A percentile compares a stretch with the other conserved stretches of the same genome.
Conservation (phyloP, 1,140 invertebrate species). For the Monomorium pharaonis region DNA sequence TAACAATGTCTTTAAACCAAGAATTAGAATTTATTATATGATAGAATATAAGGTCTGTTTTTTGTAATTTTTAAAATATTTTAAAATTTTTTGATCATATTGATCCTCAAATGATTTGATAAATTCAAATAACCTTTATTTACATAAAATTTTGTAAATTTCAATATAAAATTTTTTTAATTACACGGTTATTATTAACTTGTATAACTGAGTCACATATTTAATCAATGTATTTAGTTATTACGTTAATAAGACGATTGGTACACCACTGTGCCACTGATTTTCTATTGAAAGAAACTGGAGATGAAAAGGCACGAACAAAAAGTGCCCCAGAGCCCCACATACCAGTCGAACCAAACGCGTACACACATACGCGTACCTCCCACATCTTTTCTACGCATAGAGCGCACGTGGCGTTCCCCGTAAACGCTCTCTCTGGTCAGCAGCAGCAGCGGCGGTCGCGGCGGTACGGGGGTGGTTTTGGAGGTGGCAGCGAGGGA, state of each 20-base stretch:
- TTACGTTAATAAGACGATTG: neutral
- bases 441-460: slow-evolving; percentile 44
- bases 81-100: too few species aligned
- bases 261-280: neutral
- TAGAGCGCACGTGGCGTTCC: slow-evolving; percentile 79
- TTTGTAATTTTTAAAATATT: too few species aligned
- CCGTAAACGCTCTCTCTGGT: slow-evolving; percentile 70
- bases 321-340: slow-evolving; percentile 81
- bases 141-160: neutral
- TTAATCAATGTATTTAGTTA: neutral
- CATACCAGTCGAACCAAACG: slow-evolving; percentile 73
- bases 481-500: slow-evolving; percentile 19
- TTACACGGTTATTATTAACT: neutral
- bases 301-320: slow-evolving; percentile 20
- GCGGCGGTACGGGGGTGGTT: slow-evolving; percentile 50
- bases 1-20: too few species aligned
- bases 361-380: slow-evolving; percentile 27
- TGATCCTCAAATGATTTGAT: too few species aligned
- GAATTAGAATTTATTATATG: too few species aligned
- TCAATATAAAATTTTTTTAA: neutral
- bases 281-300: neutral
- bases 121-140: neutral
- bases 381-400: slow-evolving; percentile 74
- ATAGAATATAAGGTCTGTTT: too few species aligned
- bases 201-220: neutral